Evolutionary conservation across 1,140 invertebrate genomes (phyloP).

Genomic region (Nomia melanderi): DNA sequence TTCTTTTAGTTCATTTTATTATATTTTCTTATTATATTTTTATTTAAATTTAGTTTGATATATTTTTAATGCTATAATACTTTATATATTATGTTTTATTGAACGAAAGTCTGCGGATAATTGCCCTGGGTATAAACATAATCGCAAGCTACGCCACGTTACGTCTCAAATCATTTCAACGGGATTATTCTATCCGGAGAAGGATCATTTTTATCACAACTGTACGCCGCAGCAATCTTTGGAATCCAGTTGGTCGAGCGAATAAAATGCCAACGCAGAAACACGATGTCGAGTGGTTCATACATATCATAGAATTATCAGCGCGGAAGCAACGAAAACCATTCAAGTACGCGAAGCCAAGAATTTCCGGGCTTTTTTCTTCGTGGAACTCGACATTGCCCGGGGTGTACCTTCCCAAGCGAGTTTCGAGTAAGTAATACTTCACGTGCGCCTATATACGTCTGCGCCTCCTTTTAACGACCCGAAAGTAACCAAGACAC

Average conservation of each 20-base stretch:
- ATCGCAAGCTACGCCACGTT: no score
- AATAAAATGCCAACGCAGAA: conserved; percentile 19
- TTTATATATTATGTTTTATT: no score
- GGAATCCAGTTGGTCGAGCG: background rate
- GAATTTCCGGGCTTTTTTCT: background rate
- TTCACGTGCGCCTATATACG: background rate
- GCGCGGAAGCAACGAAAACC: conserved; percentile 34
- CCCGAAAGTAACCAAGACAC: conserved; percentile 37
- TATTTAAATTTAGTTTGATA: no score
- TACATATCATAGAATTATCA: conserved; percentile 19
- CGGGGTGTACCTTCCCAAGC: conserved; percentile 4
- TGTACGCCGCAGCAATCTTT: background rate
- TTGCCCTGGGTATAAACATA: no score
- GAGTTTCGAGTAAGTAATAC: conserved; percentile 33
- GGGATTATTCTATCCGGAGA: background rate
- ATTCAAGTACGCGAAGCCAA: background rate
- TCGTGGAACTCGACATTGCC: conserved; percentile 22
- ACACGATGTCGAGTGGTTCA: conserved; percentile 9
- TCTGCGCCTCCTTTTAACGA: conserved; percentile 45
- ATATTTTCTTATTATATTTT: no score
- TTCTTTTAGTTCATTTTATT: no score
- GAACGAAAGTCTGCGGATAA: no score
- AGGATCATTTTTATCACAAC: background rate
- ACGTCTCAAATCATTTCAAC: background rate
- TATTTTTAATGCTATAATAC: no score